Conservation (phyloP, 2,888 invertebrate genomes). For the Caenorhabditis becei region DNA sequence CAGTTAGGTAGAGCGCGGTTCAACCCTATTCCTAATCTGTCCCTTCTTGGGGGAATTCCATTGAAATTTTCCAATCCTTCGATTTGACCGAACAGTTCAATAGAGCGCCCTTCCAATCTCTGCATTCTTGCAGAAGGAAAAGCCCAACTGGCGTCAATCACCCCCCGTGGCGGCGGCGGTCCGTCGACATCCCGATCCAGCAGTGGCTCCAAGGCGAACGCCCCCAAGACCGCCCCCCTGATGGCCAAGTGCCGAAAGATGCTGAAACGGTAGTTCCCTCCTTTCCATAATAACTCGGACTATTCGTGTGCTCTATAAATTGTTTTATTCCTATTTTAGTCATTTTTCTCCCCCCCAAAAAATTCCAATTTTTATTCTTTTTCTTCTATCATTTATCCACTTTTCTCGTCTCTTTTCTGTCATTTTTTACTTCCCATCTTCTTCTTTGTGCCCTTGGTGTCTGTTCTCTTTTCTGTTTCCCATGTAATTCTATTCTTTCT, state of each 20-base stretch:
- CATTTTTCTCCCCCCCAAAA: not conserved
- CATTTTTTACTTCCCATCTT: slow-evolving; percentile 17
- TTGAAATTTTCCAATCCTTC: too few species aligned
- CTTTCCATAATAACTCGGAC: not conserved
- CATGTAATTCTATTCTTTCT: slow-evolving; percentile 1
- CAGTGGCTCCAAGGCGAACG: not conserved
- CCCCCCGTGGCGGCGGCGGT: slow-evolving; percentile 26
- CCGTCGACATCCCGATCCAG: slow-evolving; percentile 11
- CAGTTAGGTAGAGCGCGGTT: too few species aligned
- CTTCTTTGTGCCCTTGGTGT: not conserved
- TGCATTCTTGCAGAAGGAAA: slow-evolving; percentile 50
- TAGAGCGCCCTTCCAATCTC: too few species aligned
- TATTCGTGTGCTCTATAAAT: too few species aligned
- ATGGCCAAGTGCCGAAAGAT: slow-evolving; percentile 60
- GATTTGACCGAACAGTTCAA: too few species aligned
- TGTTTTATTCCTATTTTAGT: not conserved
- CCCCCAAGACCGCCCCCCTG: slow-evolving; percentile 50
- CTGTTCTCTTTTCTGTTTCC: not conserved
- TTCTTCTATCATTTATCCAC: not conserved
- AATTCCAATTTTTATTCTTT: not conserved
- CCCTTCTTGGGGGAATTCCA: too few species aligned
- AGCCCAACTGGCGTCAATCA: slow-evolving; percentile 36
- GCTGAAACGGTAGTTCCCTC: slow-evolving; percentile 27
- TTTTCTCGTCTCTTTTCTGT: slow-evolving; percentile 1
- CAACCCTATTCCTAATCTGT: too few species aligned